Evolutionary conservation across 1,140 invertebrate genomes (phyloP).

Genomic region (Diabrotica virgifera): DNA sequence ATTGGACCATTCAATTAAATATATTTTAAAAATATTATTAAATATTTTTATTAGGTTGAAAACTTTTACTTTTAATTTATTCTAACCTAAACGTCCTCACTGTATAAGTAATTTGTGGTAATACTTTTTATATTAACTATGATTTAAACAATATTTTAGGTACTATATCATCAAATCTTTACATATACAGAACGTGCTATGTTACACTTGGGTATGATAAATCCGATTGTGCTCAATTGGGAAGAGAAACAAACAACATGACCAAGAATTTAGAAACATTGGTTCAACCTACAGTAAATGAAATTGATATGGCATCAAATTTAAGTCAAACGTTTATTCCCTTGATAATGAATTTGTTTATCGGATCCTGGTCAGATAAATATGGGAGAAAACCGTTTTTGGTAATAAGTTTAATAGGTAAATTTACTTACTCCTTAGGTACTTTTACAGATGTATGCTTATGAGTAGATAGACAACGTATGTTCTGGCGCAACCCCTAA

Average conservation of each 20-base stretch:
- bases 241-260: not conserved
- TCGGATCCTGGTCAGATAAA: constrained; percentile 69
- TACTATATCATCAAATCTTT: not conserved
- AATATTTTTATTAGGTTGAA: too few relatives aligned
- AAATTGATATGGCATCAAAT: not conserved
- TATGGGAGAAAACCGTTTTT: constrained; percentile 69
- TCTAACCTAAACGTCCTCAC: too few relatives aligned
- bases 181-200: not conserved
- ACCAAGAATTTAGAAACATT: not conserved
- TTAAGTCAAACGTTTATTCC: not conserved
- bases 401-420: not conserved
- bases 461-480: too few relatives aligned
- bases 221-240: not conserved
- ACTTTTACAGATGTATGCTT: too few relatives aligned
- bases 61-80: too few relatives aligned
- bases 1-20: too few relatives aligned
- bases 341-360: not conserved
- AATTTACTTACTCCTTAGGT: too few relatives aligned
- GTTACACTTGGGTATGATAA: not conserved
- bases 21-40: too few relatives aligned
- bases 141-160: not conserved
- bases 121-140: too few relatives aligned
- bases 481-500: too few relatives aligned
- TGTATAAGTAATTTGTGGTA: too few relatives aligned
- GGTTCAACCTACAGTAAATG: not conserved